Evolutionary conservation across 1,140 invertebrate species (phyloP).

Genomic region (Leptinotarsa defecta): DNA sequence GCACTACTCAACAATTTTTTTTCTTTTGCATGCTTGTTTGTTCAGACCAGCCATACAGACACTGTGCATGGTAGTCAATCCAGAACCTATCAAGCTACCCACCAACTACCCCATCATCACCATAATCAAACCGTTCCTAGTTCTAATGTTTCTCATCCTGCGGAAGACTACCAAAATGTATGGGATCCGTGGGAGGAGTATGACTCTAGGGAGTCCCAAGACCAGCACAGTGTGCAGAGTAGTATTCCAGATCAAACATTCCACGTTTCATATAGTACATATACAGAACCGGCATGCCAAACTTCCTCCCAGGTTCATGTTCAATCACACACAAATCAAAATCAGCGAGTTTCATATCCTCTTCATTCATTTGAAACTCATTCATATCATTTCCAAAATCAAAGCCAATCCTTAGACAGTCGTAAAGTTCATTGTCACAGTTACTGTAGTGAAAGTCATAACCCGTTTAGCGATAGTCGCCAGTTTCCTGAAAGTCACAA

Average conservation of each 20-base stretch:
- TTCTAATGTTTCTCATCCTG: slow-evolving; percentile 17
- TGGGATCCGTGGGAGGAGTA: slow-evolving; percentile 64
- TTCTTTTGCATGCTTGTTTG: slow-evolving; percentile 52
- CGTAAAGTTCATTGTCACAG: neutral
- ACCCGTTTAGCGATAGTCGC: too few relatives aligned
- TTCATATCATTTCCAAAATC: neutral
- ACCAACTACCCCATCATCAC: slow-evolving; percentile 25
- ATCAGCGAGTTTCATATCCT: too few relatives aligned
- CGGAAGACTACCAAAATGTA: slow-evolving; percentile 42
- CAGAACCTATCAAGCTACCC: slow-evolving; percentile 34
- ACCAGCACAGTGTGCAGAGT: too few relatives aligned
- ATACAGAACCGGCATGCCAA: too few relatives aligned
- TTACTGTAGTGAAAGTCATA: too few relatives aligned
- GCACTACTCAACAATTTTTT: slow-evolving; percentile 34
- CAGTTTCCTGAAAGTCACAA: too few relatives aligned
- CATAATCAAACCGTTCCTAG: slow-evolving; percentile 21
- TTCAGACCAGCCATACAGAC: slow-evolving; percentile 46
- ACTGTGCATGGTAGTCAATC: slow-evolving; percentile 39
- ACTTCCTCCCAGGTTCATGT: too few relatives aligned
- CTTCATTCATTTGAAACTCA: neutral
- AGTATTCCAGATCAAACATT: too few relatives aligned
- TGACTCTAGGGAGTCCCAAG: slow-evolving; percentile 51
- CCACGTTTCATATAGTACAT: too few relatives aligned
- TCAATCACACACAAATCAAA: too few relatives aligned
- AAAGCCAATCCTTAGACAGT: neutral